Base-by-base conservation (phyloP, 2,113 vertebrate species). In the Heterotilapia buettikoferi region DNA sequence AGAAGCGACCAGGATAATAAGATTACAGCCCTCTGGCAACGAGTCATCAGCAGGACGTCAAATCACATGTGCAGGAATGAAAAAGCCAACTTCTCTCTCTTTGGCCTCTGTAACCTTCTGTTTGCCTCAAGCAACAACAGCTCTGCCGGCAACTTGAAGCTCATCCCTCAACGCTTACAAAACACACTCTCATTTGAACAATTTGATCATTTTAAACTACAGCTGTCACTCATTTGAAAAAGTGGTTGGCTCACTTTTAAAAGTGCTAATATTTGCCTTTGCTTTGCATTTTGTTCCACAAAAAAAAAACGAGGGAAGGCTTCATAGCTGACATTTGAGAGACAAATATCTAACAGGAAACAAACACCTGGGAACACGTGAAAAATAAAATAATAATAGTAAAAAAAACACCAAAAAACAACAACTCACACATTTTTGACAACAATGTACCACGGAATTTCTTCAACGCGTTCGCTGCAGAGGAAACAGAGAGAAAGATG, bases 361-460 rank as follows among this genome's bases (percentile, higher is more conserved):
- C 90, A 93, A 95, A 92, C 52, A 89, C 81, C 84, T 84, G 83
- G 59, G 54, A 89, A 90, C 91, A 93, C 85, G 29, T 43, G 86
- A 89, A 84, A 89, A 86, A 91, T 31, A 45, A 47, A 40, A 29
- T 18, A 80, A 63, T n/a, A 47, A 43, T 7, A 38, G 61, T 8
- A 92, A 83, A 90, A 87, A 89, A 31, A 26, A 24, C 38, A 29
- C 59, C 29, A 63, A 21, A 80, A 63, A 45, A 53, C 66, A 47
- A 80, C 56, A 85, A 95, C 96, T 96, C 96, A 97, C 96, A 89
- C 43, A 29, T 91, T 96, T 90, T 13, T 95, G 94, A 95, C 90
- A 93, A 92, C 76, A 38, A 96, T 94, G 93, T 96, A 96, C 96
- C 96, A 97, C n/a, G 96, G 96, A 92, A 93, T 71, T 68, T 96